Conservation (phyloP, 2,888 invertebrate genomes). For the Drosophila subsilvestris region DNA sequence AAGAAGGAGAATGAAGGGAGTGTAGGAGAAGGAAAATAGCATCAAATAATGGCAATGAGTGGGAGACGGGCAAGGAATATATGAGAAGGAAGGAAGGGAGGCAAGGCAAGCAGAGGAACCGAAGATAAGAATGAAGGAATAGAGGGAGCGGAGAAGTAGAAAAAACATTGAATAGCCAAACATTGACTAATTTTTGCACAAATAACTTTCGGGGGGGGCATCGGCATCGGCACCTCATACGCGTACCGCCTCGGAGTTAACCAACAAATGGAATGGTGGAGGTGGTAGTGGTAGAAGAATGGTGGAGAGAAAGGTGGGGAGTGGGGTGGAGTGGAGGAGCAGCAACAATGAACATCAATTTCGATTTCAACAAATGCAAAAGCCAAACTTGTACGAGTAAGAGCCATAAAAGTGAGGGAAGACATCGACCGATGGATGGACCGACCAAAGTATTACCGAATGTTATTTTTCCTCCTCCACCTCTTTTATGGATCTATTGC, state of each 20-base stretch:
- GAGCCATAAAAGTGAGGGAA: conserved; percentile 47
- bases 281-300: too few relatives aligned
- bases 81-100: neutral
- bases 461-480: conserved; percentile 9
- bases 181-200: conserved; percentile 79
- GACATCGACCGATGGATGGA: neutral
- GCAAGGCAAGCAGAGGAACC: neutral
- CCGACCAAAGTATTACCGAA: conserved; percentile 37
- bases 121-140: conserved; percentile 28
- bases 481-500: neutral
- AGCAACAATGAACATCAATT: conserved; percentile 35
- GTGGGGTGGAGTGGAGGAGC: neutral
- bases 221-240: conserved; percentile 42
- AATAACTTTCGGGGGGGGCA: conserved; percentile 61
- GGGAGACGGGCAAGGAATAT: neutral
- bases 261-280: too few relatives aligned
- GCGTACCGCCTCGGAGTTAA: conserved; percentile 21
- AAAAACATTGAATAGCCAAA: conserved; percentile 29
- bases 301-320: too few relatives aligned
- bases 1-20: neutral
- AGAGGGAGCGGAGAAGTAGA: conserved; percentile 16
- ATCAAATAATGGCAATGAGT: conserved; percentile 39
- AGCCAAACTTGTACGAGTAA: conserved; percentile 15
- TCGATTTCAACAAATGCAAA: conserved; percentile 52
- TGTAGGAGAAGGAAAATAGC: neutral